Evolutionary conservation across 2,797 vertebrate species (phyloP).

Genomic region (Chelonia mydas): DNA sequence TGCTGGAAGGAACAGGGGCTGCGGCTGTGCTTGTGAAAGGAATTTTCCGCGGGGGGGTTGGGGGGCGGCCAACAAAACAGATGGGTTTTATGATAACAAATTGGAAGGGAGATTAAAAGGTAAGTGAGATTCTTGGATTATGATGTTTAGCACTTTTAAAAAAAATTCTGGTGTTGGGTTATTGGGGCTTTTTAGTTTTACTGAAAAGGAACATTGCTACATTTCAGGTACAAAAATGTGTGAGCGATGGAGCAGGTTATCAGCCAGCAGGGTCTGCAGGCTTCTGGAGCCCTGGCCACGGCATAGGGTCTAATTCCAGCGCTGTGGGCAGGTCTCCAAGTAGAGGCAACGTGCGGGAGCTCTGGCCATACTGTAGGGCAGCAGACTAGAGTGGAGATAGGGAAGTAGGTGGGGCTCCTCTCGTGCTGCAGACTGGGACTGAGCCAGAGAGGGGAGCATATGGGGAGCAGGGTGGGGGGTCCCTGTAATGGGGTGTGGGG

Average conservation of each 20-base stretch:
- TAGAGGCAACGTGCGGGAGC: not conserved
- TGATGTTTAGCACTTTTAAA: not conserved
- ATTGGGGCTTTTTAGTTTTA: not conserved
- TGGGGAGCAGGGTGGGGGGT: not conserved
- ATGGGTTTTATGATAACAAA: not conserved
- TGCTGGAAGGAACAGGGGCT: conserved; percentile 34
- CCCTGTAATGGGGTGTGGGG: not conserved
- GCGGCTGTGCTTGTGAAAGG: not conserved
- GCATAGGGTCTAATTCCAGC: not conserved
- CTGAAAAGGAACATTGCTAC: not conserved
- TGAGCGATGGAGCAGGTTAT: not conserved
- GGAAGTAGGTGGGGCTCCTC: not conserved
- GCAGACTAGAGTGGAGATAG: accelerated
- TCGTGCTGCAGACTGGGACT: accelerated
- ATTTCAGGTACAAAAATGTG: not conserved
- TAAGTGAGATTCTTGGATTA: not conserved
- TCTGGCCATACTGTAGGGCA: not conserved
- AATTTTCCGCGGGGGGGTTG: not conserved
- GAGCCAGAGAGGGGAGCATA: too few relatives aligned
- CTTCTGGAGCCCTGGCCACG: not conserved
- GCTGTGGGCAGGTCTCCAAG: accelerated
- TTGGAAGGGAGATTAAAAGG: conserved; percentile 44
- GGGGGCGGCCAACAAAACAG: conserved; percentile 5
- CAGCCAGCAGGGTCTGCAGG: not conserved
- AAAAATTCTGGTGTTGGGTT: not conserved